Base-by-base conservation (phyloP, 2,888 invertebrate genomes). In the Thymelicus lineola region DNA sequence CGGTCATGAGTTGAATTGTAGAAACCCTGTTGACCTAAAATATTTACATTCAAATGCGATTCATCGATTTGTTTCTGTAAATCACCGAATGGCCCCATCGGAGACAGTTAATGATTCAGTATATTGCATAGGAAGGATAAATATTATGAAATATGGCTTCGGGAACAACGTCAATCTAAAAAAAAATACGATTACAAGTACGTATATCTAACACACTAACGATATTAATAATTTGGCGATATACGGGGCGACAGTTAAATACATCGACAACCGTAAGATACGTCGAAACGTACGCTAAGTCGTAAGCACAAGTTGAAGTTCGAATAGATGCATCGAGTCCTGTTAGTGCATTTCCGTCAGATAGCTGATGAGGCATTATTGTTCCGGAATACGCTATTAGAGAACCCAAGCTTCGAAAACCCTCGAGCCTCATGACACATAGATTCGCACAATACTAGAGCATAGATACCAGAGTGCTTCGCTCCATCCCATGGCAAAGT, bases 21-120 rank as follows among this genome's bases (percentile, higher is more conserved):
- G 79, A 81, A 85, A 90, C 91, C 91, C 91, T 91, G 91, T 89
- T 87, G 85, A 85, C 90, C 91, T 82, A 77, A 75, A 74, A 66
- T 74, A 73, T 72, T 74, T 72, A 75, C 73, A 74, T 72, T 70
- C 75, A 77, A 76, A 78, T 75, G 77, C 73, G 70, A 74, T 60
- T 72, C 69, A 73, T 72, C 64, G 70, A 65, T 70, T 59, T 38
- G 15, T 53, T 53, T 35, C 35, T 53, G 53, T 38, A 45, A 59
- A 70, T 66, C 62, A 71, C 72, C 66, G 58, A 72, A 73, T 77
- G 77, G 77, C 77, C 75, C 75, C 77, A 66, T 69, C 17, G 42
- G 66, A 66, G 55, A 64, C 50, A 20, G 42, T 42, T 7, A n/a
- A 53, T 14, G 50, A 55, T 38, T 68, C 66, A 58, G 15, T 50